Base-by-base conservation (phyloP, 2,113 vertebrate species). In the Pterocles gutturalis region DNA sequence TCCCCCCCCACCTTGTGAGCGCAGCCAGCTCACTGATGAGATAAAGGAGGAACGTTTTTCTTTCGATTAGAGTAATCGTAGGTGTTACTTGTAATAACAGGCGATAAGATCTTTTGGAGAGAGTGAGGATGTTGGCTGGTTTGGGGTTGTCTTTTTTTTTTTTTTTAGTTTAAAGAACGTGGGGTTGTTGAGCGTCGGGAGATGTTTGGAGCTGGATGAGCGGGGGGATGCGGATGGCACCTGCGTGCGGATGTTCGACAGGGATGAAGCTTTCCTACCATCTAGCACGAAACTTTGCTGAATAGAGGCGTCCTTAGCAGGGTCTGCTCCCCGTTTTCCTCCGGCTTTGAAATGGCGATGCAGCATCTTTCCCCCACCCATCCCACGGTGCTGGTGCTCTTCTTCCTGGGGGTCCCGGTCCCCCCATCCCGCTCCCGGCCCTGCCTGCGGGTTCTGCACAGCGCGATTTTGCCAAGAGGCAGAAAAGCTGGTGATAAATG, bases 61-160 rank as follows among this genome's bases (percentile, higher is more conserved):
- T 97, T 93, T 95, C 82, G 85, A 93, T 96, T 92, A 83, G 43
- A 55, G 82, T 67, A 55, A 92, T 93, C 75, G 53, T 95, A 85
- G 95, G 88, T 96, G 95, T 94, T 92, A 29, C 62, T 83, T 93
- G 88, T 96, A 95, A 97, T 95, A 92, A 88, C 90, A 65, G 75
- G 26, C 1, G 96, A 96, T 97, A 96, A 95, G 85, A 95, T 96
- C 96, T 93, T 8, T 48, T 57, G 3, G 94, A 61, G 90, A 45
- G 66, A n/a, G 61, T 3, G 45, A 94, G 85, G 94, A 85, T 90
- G 92, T 90, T 85, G 82, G 75, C 94, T 91, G 58, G 4, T 53
- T 81, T 64, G 8, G 79, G 81, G 51, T 18, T n/a, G 33, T 3
- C 21, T 34, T 10, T 20, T 38, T 38, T 38, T 38, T 38, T 38